Base-by-base conservation (phyloP, 1,140 invertebrate genomes). In the Caenorhabditis inopinata region DNA sequence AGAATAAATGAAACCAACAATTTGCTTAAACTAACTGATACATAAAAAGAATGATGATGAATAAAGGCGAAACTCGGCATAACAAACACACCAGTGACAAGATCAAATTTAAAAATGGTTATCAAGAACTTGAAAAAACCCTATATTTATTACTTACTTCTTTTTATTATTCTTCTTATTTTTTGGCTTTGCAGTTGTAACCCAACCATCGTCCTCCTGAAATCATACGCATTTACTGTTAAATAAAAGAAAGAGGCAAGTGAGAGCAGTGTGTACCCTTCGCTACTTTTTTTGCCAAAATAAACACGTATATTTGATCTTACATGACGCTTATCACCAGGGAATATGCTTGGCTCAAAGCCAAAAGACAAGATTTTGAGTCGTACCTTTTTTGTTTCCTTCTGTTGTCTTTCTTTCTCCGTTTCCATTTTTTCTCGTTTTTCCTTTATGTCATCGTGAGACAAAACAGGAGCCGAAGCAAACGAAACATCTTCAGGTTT, bases 281-380 rank as follows among this genome's bases (percentile, higher is more conserved):
- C 12, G 58, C 58, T 29, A 42, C 29, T 68, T 68, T 32, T 18
- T 42, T n/a, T 38, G 27, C 32, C 58, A 68, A 68, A 68, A 68
- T 38, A 68, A 68, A 68, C 58, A 68, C 58, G 27, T 58, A 29
- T 58, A 32, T 58, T 58, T 68, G 58, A 68, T 68, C 29, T 68
- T 68, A 27, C 58, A 32, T 38, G 58, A 16, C 9, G 18, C 32
- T 68, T 68, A 68, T 68, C 58, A 68, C 58, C 32, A 68, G 58
- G 38, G n/a, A 29, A 68, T n/a, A 68, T 68, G 58, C 7, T 68
- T 68, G 58, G 58, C 58, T 68, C 58, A 68, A 38, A 68, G 58
- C 32, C 58, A 68, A 38, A 21, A 68, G n/a, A 68, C n/a, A n/a
- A 68, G 25, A 11, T 68, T 42, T 12, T 68, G 12, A 27, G 35